A percentile compares a stretch with the other conserved stretches of the same genome.
Evolutionary conservation across 2,888 invertebrate species (phyloP).

Genomic region (Lymantria dispar): DNA sequence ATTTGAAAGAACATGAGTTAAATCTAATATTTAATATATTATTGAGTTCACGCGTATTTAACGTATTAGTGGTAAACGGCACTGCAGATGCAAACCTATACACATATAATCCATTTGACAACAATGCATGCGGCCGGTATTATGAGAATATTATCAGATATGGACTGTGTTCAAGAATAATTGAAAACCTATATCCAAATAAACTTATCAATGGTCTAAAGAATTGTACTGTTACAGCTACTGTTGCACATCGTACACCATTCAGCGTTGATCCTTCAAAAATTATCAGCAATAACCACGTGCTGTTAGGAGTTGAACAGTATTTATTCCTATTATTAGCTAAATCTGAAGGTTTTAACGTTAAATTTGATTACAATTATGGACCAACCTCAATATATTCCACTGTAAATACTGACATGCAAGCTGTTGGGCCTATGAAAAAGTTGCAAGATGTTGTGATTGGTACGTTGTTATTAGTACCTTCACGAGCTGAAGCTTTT

Average conservation of each 20-base stretch:
- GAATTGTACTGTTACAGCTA: slow-evolving; percentile 47
- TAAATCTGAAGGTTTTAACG: slow-evolving; percentile 21
- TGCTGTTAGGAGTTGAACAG: slow-evolving; percentile 19
- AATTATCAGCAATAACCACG: not conserved
- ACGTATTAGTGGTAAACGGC: slow-evolving; percentile 45
- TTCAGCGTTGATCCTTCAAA: slow-evolving; percentile 16
- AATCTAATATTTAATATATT: slow-evolving; percentile 43
- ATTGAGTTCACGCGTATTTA: slow-evolving; percentile 34
- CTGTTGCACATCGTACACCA: slow-evolving; percentile 24
- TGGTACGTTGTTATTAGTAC: slow-evolving; percentile 9
- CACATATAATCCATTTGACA: slow-evolving; percentile 57
- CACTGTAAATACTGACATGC: slow-evolving; percentile 9
- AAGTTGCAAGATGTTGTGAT: slow-evolving; percentile 14
- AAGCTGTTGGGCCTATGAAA: slow-evolving; percentile 7
- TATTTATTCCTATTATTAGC: slow-evolving; percentile 17
- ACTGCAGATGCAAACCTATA: slow-evolving; percentile 40
- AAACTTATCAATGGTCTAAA: slow-evolving; percentile 43
- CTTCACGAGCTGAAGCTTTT: slow-evolving; percentile 8
- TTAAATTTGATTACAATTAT: slow-evolving; percentile 11
- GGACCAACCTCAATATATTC: not conserved
- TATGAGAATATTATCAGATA: slow-evolving; percentile 45
- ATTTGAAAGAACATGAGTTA: slow-evolving; percentile 12
- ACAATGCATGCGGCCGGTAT: slow-evolving; percentile 53
- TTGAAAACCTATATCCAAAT: slow-evolving; percentile 33
- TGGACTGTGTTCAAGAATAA: slow-evolving; percentile 44